phyloP scores from a whole-genome alignment of 2,113 vertebrate species.

The Lophius piscatorius region DNA sequence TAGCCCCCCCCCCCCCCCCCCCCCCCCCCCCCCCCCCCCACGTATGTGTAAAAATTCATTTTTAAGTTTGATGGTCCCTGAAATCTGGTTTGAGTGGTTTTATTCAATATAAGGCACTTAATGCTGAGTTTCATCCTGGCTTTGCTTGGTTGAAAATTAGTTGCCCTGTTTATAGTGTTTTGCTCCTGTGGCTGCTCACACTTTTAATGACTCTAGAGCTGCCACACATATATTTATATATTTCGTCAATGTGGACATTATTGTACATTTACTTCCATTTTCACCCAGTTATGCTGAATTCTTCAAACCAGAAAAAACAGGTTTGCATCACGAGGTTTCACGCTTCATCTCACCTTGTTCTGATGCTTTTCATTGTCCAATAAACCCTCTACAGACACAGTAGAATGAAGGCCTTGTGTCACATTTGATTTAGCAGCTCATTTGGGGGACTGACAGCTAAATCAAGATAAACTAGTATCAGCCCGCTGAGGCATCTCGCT shows the following conservation, averaged over 20 bases:
- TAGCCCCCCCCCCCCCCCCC: no score
- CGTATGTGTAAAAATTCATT: no score
- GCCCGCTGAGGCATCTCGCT: slow-evolving; percentile 54
- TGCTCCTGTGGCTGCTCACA: slow-evolving; percentile 11
- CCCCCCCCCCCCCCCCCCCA: no score
- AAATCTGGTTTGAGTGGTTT: slow-evolving; percentile 20
- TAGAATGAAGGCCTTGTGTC: slow-evolving; percentile 68
- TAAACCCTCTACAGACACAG: slow-evolving; percentile 69
- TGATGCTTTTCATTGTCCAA: slow-evolving; percentile 58
- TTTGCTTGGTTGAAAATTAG: slow-evolving; percentile 19
- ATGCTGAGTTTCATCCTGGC: slow-evolving; percentile 31
- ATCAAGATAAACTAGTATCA: slow-evolving; percentile 79
- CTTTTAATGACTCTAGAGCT: slow-evolving; percentile 5
- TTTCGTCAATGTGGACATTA: no score
- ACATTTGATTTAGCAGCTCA: slow-evolving; percentile 80
- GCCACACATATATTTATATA: no score
- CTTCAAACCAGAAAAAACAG: slow-evolving; percentile 16
- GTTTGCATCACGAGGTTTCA: slow-evolving; percentile 57
- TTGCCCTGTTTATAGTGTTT: slow-evolving; percentile 35
- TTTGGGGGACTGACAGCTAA: slow-evolving; percentile 76
- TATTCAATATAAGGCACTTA: slow-evolving; percentile 11
- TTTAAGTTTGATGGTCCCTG: slow-evolving; percentile 18
- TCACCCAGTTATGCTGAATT: background rate
- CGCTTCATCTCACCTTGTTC: slow-evolving; percentile 63
- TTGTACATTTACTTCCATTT: slow-evolving; percentile 5